Conservation (phyloP, 2,113 vertebrate species). For the Engraulis encrasicolus region DNA sequence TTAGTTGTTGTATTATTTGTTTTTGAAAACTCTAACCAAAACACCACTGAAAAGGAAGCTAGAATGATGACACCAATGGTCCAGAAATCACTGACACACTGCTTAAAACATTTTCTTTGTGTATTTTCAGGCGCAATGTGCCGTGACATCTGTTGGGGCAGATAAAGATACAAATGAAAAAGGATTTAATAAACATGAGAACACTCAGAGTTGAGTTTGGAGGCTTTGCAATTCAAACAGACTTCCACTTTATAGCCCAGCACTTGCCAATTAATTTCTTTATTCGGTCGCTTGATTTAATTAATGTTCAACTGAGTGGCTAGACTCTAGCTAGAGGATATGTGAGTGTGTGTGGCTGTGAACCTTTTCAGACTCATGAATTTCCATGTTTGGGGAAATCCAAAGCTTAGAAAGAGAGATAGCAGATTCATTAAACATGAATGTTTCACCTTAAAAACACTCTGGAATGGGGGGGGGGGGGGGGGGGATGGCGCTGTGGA, state of each 20-base stretch:
- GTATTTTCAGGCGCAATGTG: background rate
- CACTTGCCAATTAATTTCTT: constrained; percentile 39
- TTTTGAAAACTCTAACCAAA: background rate
- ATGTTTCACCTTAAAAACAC: background rate
- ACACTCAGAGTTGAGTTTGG: background rate
- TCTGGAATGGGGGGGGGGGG: no score
- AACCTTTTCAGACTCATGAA: background rate
- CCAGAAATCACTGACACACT: background rate
- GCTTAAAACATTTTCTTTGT: background rate
- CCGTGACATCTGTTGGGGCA: background rate
- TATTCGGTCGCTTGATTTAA: constrained; percentile 39
- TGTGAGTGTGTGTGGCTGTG: constrained; percentile 22
- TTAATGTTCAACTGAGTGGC: constrained; percentile 38
- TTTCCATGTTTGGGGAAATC: background rate
- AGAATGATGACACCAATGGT: no score
- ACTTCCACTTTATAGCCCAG: constrained; percentile 30
- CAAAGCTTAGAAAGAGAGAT: background rate
- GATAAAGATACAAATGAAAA: background rate
- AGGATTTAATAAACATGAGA: constrained; percentile 8
- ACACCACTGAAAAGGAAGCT: background rate
- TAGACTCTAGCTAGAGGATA: no score
- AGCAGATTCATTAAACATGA: background rate
- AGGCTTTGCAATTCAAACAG: constrained; percentile 32
- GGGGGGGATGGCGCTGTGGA: no score
- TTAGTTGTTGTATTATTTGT: no score